These are phyloP conservation scores for Eublepharis macularius DNA, from an alignment of 2,113 vertebrate genomes.

Conservation along the genomic window DNA sequence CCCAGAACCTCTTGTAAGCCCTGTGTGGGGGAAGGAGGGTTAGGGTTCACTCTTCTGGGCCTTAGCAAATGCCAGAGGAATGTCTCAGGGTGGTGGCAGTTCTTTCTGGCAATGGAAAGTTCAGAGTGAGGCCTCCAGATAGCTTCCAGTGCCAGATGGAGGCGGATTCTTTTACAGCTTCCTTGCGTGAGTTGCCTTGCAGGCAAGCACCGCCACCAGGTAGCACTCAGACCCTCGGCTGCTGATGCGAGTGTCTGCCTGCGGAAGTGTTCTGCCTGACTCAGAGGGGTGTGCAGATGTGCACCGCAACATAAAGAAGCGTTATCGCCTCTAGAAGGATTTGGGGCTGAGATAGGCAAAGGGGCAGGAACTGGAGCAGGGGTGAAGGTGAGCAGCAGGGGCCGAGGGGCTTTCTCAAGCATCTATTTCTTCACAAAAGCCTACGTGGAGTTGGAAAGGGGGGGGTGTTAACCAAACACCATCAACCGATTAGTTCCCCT, in stretches of 20 bases:
- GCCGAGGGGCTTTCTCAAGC: not conserved
- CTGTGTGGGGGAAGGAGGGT: not conserved
- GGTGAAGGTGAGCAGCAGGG: not conserved
- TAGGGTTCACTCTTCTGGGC: too few relatives aligned
- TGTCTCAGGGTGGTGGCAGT: not conserved
- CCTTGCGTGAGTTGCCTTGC: not conserved
- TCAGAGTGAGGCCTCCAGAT: not conserved
- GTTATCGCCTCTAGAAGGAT: not conserved
- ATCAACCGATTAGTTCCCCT: not conserved
- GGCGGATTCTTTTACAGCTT: not conserved
- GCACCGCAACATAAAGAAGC: not conserved
- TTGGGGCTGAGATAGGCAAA: not conserved
- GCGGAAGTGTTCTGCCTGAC: too few relatives aligned
- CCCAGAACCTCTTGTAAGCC: not conserved
- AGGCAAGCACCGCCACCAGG: not conserved
- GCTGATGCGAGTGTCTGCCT: too few relatives aligned
- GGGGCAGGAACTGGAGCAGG: not conserved
- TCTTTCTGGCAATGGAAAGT: not conserved
- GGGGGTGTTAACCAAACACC: not conserved
- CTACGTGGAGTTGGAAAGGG: not conserved
- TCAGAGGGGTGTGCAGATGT: not conserved
- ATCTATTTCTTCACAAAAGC: not conserved
- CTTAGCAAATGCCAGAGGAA: not conserved
- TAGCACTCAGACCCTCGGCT: not conserved
- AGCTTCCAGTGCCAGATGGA: rapidly evolving